These are phyloP conservation scores for Notamacropus eugenii DNA, from an alignment of 2,797 vertebrate species.

Conservation along the genomic window DNA sequence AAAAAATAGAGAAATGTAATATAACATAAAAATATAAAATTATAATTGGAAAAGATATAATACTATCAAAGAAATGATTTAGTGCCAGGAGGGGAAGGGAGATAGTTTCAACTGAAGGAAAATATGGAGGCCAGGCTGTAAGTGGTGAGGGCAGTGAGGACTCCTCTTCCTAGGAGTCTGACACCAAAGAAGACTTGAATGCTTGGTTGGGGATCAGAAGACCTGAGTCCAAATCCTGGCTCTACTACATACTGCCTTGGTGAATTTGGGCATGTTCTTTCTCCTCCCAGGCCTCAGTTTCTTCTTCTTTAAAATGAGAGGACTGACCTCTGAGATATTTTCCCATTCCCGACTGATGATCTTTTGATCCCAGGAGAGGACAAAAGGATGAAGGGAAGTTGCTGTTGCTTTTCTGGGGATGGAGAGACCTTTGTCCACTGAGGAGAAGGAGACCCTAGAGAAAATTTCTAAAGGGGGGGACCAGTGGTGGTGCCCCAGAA, in stretches of 20 bases:
- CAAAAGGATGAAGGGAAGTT: background rate
- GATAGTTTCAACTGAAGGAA: background rate
- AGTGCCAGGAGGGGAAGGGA: background rate
- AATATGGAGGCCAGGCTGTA: background rate
- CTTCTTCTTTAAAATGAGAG: background rate
- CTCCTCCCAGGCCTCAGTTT: background rate
- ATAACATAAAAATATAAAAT: background rate
- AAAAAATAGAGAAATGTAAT: background rate
- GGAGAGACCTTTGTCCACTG: background rate
- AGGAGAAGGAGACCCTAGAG: background rate
- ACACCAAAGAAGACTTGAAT: background rate
- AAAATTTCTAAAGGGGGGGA: background rate
- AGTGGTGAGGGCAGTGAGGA: background rate
- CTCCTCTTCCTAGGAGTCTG: background rate
- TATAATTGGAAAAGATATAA: background rate
- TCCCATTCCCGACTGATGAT: background rate
- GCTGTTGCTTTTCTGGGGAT: background rate
- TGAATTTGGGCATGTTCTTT: background rate
- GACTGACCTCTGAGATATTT: background rate
- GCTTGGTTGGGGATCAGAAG: background rate
- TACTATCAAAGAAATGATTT: background rate
- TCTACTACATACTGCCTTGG: background rate
- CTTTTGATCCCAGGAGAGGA: background rate
- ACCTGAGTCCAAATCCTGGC: background rate
- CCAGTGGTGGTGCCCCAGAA: background rate